Percentiles rank a stretch among this genome's conserved stretches.
These are phyloP conservation scores for Drosophila nr. medialis DNA, from an alignment of 2,888 invertebrate species.

Conservation along the genomic window DNA sequence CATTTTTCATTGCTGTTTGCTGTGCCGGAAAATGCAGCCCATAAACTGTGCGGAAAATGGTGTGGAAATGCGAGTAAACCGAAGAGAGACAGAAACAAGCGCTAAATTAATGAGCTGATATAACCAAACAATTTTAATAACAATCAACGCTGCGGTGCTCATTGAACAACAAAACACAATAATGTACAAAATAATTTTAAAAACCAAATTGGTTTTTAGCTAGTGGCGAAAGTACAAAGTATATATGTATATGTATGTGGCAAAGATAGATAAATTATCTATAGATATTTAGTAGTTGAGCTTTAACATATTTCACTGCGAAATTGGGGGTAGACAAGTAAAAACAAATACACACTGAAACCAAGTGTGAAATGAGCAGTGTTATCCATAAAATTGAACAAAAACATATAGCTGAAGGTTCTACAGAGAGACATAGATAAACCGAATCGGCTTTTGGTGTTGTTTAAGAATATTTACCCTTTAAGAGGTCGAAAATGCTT, in stretches of 20 bases:
- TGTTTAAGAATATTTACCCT: not conserved
- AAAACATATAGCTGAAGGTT: not conserved
- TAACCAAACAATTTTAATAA: constrained; percentile 39
- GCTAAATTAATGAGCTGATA: constrained; percentile 49
- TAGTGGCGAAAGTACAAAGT: constrained; percentile 37
- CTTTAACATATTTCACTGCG: not conserved
- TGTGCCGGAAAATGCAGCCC: constrained; percentile 51
- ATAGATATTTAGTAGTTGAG: not conserved
- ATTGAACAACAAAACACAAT: constrained; percentile 20
- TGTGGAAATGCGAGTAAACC: constrained; percentile 40
- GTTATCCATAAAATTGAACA: not conserved
- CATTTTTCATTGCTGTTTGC: constrained; percentile 48
- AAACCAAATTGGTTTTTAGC: constrained; percentile 16
- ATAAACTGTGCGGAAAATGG: constrained; percentile 51
- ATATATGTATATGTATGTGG: not conserved
- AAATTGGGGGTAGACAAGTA: not conserved
- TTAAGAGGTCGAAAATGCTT: not conserved
- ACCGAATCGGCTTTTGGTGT: not conserved
- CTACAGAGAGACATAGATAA: not conserved
- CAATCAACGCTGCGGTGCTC: constrained; percentile 34
- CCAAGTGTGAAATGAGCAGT: not conserved
- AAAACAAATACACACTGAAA: not conserved
- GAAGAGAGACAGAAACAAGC: constrained; percentile 27
- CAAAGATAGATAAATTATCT: not conserved
- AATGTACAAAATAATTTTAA: constrained; percentile 31